These are phyloP conservation scores for Falco berigora DNA, from an alignment of 2,797 vertebrate genomes.

Conservation along the genomic window DNA sequence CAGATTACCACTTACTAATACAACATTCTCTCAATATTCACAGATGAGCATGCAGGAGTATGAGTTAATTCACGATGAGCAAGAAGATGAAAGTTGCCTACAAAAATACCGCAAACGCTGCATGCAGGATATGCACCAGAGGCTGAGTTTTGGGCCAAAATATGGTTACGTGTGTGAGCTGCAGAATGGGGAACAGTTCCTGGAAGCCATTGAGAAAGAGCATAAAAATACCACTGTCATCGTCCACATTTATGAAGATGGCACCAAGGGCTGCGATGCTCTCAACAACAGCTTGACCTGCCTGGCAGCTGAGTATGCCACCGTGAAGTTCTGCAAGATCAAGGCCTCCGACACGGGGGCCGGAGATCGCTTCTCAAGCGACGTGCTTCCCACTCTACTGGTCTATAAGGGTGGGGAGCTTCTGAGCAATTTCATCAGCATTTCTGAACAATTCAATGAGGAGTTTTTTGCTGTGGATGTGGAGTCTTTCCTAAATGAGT, in stretches of 20 bases:
- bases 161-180: conserved; percentile 87
- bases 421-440: conserved; percentile 88
- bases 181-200: conserved; percentile 83
- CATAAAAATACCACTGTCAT: conserved; percentile 85
- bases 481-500: conserved; percentile 93
- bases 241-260: conserved; percentile 89
- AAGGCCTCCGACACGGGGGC: conserved; percentile 86
- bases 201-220: conserved; percentile 92
- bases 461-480: conserved; percentile 94
- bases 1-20: background rate
- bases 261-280: conserved; percentile 84
- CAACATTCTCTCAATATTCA: background rate
- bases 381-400: conserved; percentile 88
- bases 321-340: conserved; percentile 94
- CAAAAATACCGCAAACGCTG: conserved; percentile 91
- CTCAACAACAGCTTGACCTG: conserved; percentile 87
- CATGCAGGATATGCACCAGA: conserved; percentile 96
- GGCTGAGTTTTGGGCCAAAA: conserved; percentile 90
- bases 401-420: conserved; percentile 95
- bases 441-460: conserved; percentile 85
- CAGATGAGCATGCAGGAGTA: conserved; percentile 98
- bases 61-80: conserved; percentile 83
- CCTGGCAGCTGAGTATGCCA: conserved; percentile 85
- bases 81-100: conserved; percentile 88
- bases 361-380: conserved; percentile 85